Evolutionary conservation across 2,797 vertebrate species (phyloP), one percentile per base, ranked within the genome.

Genomic region (Tamandua tetradactyla): DNA sequence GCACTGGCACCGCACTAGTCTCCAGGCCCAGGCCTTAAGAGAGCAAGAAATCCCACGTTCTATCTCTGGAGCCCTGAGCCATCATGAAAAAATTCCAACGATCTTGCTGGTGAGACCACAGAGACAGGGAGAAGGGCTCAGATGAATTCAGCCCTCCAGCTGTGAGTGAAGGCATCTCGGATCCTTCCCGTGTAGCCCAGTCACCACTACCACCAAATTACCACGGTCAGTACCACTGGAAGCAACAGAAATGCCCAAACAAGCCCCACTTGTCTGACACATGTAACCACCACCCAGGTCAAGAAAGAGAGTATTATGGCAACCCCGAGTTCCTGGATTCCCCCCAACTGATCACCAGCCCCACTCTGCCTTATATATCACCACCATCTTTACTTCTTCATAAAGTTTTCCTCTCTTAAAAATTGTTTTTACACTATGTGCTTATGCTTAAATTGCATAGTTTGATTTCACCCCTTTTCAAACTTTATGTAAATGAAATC

Each of bases 1-100:
- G 3, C 3, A 5, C 14, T 11, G 11, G 3, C 3, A 5, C 14
- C 11, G 7, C 18, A 12, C 47, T 35, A 3, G 3, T 71, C 59
- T 37, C 55, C 32, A 27, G 27, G 8, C 3, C 3, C 15, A 11
- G 23, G 2, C 22, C 32, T 57, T 5, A 37, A 74, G 62, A 62
- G 20, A 55, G 55, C 71, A 35, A 49, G 15, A 22, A 15, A 37
- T 57, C 27, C 32, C 3, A 27, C 55, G 61, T 88, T 37, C 25
- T 42, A 35, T 55, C 40, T 75, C 57, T 59, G 35, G n/a, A 4
- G 7, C 32, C 44, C 64, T 47, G 47, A 47, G 47, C 47, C 47
- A 47, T 47, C 47, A 47, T 47, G 47, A 11, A 47, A 47, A 13
- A 10, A 47, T 47, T 47, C 47, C 47, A 47, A 12, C 47, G 10